Conservation (phyloP, 1,140 invertebrate species). For the Leptestheria dahalacensis region DNA sequence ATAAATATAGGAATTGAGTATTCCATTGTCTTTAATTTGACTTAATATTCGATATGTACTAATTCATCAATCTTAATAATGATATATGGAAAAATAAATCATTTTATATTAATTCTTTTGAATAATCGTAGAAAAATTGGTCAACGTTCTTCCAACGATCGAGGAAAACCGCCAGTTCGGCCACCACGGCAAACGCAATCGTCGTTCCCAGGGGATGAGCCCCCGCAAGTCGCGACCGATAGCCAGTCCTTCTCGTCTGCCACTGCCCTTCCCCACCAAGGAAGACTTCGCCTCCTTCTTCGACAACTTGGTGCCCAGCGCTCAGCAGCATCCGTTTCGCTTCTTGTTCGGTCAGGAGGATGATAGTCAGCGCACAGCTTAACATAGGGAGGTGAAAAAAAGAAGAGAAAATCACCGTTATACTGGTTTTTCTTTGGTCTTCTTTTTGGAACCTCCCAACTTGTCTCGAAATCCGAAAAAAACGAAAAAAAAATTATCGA, state of each 20-base stretch:
- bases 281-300: conserved; percentile 8
- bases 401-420: no score
- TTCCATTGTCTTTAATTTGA: no score
- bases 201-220: conserved; percentile 2
- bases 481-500: no score
- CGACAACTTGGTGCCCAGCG: conserved; percentile 2
- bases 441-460: no score
- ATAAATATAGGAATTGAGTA: no score
- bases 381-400: no score
- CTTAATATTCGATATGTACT: no score
- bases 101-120: no score
- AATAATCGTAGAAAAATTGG: conserved; percentile 1
- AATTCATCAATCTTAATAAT: no score
- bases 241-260: not conserved
- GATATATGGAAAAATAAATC: no score
- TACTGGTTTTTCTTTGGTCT: no score
- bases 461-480: no score
- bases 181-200: not conserved
- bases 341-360: conserved; percentile 12
- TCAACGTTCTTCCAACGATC: conserved; percentile 13
- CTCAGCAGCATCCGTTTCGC: conserved; percentile 8
- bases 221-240: conserved; percentile 3
- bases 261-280: not conserved
- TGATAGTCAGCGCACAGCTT: conserved; percentile 8
- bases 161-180: conserved; percentile 10